Percentiles rank a stretch among this genome's conserved stretches.
phyloP scores from a whole-genome alignment of 2,113 vertebrate species.

The Notothenia rossii region DNA sequence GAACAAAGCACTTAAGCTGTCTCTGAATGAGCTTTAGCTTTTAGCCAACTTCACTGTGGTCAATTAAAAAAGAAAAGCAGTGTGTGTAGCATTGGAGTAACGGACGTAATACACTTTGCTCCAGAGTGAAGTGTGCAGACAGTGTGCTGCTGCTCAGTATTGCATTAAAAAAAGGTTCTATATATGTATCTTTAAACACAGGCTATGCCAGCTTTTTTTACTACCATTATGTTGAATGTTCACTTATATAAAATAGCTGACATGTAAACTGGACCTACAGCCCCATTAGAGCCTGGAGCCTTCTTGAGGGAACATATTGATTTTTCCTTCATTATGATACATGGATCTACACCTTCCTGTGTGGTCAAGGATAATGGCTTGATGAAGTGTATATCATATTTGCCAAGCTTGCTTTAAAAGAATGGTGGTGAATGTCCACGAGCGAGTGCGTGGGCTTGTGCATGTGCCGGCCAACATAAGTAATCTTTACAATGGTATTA shows the following conservation, averaged over 20 bases:
- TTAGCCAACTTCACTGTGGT: conserved; percentile 18
- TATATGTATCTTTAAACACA: background rate
- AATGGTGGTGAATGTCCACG: conserved; percentile 60
- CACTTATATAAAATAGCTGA: background rate
- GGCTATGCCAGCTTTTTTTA: too few relatives aligned
- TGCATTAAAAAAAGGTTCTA: background rate
- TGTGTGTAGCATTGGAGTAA: background rate
- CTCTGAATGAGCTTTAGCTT: conserved; percentile 23
- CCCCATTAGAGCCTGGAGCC: conserved; percentile 37
- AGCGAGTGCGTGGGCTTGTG: conserved; percentile 34
- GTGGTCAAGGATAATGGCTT: conserved; percentile 67
- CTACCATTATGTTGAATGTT: background rate
- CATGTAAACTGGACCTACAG: conserved; percentile 35
- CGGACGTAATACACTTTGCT: background rate
- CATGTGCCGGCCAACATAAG: conserved; percentile 39
- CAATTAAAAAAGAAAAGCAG: background rate
- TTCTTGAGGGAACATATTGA: conserved; percentile 44
- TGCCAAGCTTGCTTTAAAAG: conserved; percentile 41
- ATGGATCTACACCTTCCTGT: conserved; percentile 48
- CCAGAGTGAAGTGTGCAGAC: conserved; percentile 14
- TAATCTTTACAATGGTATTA: conserved; percentile 70
- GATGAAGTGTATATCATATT: conserved; percentile 66
- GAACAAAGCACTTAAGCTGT: conserved; percentile 40
- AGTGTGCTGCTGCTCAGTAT: background rate
- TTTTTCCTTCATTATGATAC: conserved; percentile 66